phyloP scores from a whole-genome alignment of 1,140 invertebrate genomes.

The Vollenhovia emeryi region DNA sequence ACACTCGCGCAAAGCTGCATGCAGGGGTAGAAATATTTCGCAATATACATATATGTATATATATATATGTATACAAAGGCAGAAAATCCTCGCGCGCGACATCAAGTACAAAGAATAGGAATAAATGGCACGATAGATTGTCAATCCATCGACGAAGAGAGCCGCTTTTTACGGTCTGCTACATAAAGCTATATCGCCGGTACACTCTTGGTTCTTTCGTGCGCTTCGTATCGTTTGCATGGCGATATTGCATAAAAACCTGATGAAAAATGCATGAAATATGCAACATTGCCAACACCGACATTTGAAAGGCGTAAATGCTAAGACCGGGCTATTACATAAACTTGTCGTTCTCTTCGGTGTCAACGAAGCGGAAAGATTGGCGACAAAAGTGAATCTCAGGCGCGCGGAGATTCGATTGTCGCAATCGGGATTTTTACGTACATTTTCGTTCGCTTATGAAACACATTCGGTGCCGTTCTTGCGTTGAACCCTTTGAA shows the following conservation, averaged over 20 bases:
- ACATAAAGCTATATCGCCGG: slow-evolving; percentile 48
- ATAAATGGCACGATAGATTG: slow-evolving; percentile 56
- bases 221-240: slow-evolving; percentile 35
- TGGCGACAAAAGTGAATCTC: not conserved
- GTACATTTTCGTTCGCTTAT: not conserved
- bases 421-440: not conserved
- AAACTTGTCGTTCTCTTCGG: slow-evolving; percentile 18
- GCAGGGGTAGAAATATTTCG: not conserved
- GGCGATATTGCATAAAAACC: slow-evolving; percentile 56
- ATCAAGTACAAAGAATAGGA: slow-evolving; percentile 50
- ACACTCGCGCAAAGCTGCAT: not conserved
- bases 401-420: not conserved
- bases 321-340: slow-evolving; percentile 35
- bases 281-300: slow-evolving; percentile 41
- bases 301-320: slow-evolving; percentile 35
- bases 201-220: slow-evolving; percentile 46
- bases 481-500: not conserved
- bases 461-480: not conserved
- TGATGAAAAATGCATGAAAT: slow-evolving; percentile 67
- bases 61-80: not conserved
- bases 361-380: not conserved
- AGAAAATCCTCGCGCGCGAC: slow-evolving; percentile 1
- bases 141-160: slow-evolving; percentile 39
- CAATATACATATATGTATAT: slow-evolving; percentile 12
- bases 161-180: slow-evolving; percentile 46